Percentiles rank a stretch among this genome's conserved stretches.
Conservation (phyloP, 2,797 vertebrate species). For the Hippoglossus hippoglossus region DNA sequence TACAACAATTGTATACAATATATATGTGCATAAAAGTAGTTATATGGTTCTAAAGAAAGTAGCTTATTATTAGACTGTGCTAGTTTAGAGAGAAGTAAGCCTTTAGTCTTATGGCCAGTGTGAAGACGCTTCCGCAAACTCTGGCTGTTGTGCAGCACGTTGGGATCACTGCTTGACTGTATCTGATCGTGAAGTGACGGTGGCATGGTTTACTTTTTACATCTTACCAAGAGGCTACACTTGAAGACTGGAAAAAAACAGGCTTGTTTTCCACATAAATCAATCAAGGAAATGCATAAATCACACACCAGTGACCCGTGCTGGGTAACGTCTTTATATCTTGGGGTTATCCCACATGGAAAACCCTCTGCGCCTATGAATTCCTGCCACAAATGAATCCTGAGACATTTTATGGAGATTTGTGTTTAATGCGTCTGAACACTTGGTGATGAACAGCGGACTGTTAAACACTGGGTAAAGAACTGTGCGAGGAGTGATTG, state of each 20-base stretch:
- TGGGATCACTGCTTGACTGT: too few species aligned
- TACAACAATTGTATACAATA: too few species aligned
- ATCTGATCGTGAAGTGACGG: conserved; percentile 24
- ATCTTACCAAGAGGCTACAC: conserved; percentile 11
- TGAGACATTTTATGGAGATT: conserved; percentile 49
- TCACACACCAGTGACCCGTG: conserved; percentile 28
- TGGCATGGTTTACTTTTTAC: conserved; percentile 12
- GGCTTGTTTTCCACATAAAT: conserved; percentile 39
- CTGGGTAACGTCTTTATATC: conserved; percentile 25
- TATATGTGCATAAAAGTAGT: too few species aligned
- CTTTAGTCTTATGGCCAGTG: too few species aligned
- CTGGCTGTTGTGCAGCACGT: too few species aligned
- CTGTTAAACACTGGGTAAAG: conserved; percentile 36
- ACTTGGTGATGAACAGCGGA: conserved; percentile 40
- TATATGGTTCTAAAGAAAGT: too few species aligned
- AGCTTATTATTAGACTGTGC: too few species aligned
- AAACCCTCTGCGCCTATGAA: conserved; percentile 39
- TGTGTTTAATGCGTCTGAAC: conserved; percentile 60
- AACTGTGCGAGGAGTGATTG: conserved; percentile 10
- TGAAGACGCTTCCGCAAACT: too few species aligned
- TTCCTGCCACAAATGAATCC: conserved; percentile 53
- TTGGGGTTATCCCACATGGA: conserved; percentile 37
- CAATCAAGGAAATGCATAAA: conserved; percentile 35
- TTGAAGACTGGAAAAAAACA: conserved; percentile 27
- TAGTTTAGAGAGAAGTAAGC: too few species aligned